Base-by-base conservation (phyloP, 2,797 vertebrate genomes). In the Poeciliopsis infans region DNA sequence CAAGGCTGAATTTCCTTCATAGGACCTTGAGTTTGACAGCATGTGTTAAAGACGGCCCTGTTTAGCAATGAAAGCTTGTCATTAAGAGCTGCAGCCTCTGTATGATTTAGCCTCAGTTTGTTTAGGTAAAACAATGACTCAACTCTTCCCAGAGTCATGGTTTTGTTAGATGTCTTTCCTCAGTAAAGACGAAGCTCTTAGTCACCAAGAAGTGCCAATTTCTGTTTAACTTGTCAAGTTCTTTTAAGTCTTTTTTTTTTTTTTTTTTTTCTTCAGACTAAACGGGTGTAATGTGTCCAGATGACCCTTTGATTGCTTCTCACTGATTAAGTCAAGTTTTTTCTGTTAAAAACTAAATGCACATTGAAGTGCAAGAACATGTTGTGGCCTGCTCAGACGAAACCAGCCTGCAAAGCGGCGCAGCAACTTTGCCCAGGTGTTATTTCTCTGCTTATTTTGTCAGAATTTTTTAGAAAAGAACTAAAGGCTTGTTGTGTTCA, bases 11-110 rank as follows among this genome's bases (percentile, higher is more conserved):
- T 91, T 94, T 91, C 90, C 89, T 93, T 90, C 85, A 82, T 39
- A 77, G 87, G 92, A 92, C 93, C 91, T 94, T 92, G 93, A 86
- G 82, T 53, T 72, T 90, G 91, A 91, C 91, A 86, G 89, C 66
- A 78, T 79, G 80, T 73, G 72, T 84, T 86, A 13, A 59, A 79
- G 84, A 55, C 49, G 53, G 68, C 85, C 79, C 78, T 64, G 75
- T 76, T 83, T 79, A 72, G 41, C 87, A 16, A 43, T 89, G 86
- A 91, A 91, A 90, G 88, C 84, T 89, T 88, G 91, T 91, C 93
- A 89, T 92, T 90, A 85, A 82, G 80, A 82, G 74, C 82, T 45
- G 39, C 80, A 74, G 20, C 82, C 78, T 81, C 83, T 66, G 71
- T 79, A 82, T 88, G 89, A 93, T 93, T 93, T 89, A 92, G 91